Evolutionary conservation across 1,140 invertebrate species (phyloP).

Genomic region (Lepeophtheirus salmonis): DNA sequence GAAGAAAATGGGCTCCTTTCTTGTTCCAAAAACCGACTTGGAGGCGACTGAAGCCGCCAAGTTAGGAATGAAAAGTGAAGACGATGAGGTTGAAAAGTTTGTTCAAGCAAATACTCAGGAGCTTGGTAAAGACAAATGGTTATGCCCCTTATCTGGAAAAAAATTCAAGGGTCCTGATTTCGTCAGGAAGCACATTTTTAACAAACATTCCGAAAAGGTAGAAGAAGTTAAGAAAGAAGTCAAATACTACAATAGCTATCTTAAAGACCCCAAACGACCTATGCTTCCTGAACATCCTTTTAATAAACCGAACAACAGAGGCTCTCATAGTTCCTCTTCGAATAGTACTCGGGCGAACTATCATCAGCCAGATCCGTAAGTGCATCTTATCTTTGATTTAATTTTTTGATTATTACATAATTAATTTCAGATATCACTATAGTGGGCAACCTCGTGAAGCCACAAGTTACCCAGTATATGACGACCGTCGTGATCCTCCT

Average conservation of each 20-base stretch:
- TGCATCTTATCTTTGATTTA: background rate
- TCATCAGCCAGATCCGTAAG: slow-evolving; percentile 1
- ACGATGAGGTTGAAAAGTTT: slow-evolving; percentile 73
- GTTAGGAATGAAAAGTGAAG: slow-evolving; percentile 47
- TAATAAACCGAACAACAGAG: slow-evolving; percentile 26
- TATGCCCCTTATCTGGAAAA: slow-evolving; percentile 93
- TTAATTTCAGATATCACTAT: slow-evolving; percentile 5
- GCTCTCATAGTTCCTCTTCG: slow-evolving; percentile 19
- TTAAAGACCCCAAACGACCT: slow-evolving; percentile 82
- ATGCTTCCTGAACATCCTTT: slow-evolving; percentile 72
- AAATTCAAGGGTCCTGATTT: slow-evolving; percentile 99
- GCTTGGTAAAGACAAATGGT: slow-evolving; percentile 89
- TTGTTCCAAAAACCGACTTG: slow-evolving; percentile 44
- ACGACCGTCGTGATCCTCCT: slow-evolving; percentile 5
- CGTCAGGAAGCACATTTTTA: slow-evolving; percentile 94
- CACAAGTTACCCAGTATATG: slow-evolving; percentile 18
- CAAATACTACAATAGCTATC: slow-evolving; percentile 93
- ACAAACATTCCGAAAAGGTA: slow-evolving; percentile 89
- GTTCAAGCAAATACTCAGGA: slow-evolving; percentile 84
- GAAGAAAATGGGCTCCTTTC: slow-evolving; percentile 66
- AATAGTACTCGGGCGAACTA: slow-evolving; percentile 18
- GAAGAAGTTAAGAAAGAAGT: slow-evolving; percentile 90
- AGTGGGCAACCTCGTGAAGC: slow-evolving; percentile 12
- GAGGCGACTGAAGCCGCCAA: slow-evolving; percentile 62
- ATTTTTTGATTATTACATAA: background rate